Percentiles rank a stretch among this genome's conserved stretches.
Evolutionary conservation across 1,140 invertebrate genomes (phyloP).

Genomic region (Aphelenchoides fujianensis): DNA sequence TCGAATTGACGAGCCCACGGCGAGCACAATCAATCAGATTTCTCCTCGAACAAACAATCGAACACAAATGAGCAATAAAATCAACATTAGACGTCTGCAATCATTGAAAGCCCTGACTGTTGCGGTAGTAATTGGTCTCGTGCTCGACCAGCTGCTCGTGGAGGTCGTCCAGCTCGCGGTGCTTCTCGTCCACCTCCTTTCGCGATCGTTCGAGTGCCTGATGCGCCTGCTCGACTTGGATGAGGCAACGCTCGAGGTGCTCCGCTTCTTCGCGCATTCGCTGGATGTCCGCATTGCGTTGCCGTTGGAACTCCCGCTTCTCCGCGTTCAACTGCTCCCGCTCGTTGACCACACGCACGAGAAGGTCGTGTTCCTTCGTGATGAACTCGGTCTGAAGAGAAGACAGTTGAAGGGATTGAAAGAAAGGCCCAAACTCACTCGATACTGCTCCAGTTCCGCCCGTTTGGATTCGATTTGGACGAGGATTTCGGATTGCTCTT

Average conservation of each 20-base stretch:
- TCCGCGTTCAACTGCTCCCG: slow-evolving; percentile 33
- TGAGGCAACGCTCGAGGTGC: slow-evolving; percentile 15
- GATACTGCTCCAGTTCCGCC: slow-evolving; percentile 43
- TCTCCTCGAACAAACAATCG: too few relatives aligned
- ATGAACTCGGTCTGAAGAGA: slow-evolving; percentile 40
- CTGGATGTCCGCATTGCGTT: slow-evolving; percentile 45
- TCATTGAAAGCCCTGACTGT: not conserved
- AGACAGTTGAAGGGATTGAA: slow-evolving; percentile 17
- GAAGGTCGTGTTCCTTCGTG: slow-evolving; percentile 43
- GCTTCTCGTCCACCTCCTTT: slow-evolving; percentile 22
- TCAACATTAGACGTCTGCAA: too few relatives aligned
- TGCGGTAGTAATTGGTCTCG: slow-evolving; percentile 4
- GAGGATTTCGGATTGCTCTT: slow-evolving; percentile 43
- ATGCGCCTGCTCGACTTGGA: slow-evolving; percentile 41
- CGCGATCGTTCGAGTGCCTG: slow-evolving; percentile 21
- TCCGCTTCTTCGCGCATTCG: slow-evolving; percentile 38
- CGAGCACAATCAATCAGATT: too few relatives aligned
- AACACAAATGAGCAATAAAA: too few relatives aligned
- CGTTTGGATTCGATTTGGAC: slow-evolving; percentile 39
- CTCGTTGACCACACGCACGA: slow-evolving; percentile 46
- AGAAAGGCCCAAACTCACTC: too few relatives aligned
- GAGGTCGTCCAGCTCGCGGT: slow-evolving; percentile 1
- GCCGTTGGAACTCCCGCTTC: slow-evolving; percentile 37
- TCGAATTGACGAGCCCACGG: too few relatives aligned
- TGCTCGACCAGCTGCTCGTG: slow-evolving; percentile 9